These are phyloP conservation scores for Phainopepla nitens DNA, from an alignment of 2,113 vertebrate species.

Conservation along the genomic window DNA sequence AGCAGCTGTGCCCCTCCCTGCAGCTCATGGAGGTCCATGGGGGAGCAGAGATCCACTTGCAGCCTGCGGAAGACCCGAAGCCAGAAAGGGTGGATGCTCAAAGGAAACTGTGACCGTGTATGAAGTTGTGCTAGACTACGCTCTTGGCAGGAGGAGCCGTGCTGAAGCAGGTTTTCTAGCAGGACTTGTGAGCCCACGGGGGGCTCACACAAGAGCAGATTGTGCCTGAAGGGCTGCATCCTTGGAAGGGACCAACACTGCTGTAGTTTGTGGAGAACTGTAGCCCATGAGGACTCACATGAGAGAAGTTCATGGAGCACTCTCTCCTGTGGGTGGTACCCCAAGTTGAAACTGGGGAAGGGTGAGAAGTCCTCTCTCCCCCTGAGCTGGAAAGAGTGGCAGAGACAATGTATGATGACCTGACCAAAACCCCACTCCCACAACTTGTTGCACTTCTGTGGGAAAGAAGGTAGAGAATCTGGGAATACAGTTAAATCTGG, in stretches of 20 bases:
- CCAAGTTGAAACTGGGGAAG: not conserved
- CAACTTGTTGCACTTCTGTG: not conserved
- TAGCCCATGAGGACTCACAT: not conserved
- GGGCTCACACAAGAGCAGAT: accelerated
- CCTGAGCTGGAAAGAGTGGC: not conserved
- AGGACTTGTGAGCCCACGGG: accelerated
- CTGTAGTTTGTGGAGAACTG: not conserved
- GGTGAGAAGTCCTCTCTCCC: not conserved
- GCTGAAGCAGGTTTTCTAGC: not conserved
- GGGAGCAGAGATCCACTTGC: not conserved
- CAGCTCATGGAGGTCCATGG: not conserved
- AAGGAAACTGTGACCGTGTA: not conserved
- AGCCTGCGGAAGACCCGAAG: not conserved
- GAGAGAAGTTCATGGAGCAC: not conserved
- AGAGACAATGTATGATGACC: not conserved
- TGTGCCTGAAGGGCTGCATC: not conserved
- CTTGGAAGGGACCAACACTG: not conserved
- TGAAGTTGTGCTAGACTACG: accelerated
- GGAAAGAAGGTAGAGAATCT: not conserved
- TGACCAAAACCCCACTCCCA: not conserved
- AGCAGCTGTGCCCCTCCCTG: not conserved
- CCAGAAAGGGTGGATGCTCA: not conserved
- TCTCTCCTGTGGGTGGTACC: not conserved
- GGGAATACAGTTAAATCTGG: not conserved
- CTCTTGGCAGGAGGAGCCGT: not conserved